A percentile compares a stretch with the other conserved stretches of the same genome.
phyloP scores from a whole-genome alignment of 2,888 invertebrate genomes.

The Parnassius apollo region DNA sequence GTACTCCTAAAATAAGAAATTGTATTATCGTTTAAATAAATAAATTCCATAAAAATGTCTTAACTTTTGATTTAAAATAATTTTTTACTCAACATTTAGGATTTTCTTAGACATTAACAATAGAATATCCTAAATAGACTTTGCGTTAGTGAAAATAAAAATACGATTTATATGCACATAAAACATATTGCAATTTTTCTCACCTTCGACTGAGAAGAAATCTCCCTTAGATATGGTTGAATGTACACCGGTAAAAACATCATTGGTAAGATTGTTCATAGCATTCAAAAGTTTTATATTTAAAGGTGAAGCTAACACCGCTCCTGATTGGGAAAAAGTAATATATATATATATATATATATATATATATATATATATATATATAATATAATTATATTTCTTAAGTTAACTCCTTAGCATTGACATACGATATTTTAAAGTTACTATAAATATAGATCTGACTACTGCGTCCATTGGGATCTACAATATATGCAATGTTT shows the following conservation, averaged over 20 bases:
- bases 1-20: constrained; percentile 26
- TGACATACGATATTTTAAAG: too few species aligned
- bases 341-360: background rate
- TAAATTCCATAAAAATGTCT: background rate
- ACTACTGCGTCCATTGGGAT: too few species aligned
- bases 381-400: background rate
- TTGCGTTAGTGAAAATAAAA: background rate
- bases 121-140: background rate
- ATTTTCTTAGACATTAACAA: background rate
- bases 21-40: background rate
- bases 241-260: constrained; percentile 26
- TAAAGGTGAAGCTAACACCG: constrained; percentile 24
- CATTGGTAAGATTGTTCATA: constrained; percentile 13
- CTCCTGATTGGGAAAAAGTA: constrained; percentile 6
- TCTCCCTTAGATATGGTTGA: constrained; percentile 29
- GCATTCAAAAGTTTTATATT: constrained; percentile 9
- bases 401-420: too few species aligned
- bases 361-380: background rate
- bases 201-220: constrained; percentile 28
- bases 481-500: too few species aligned
- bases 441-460: too few species aligned
- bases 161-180: background rate
- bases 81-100: background rate
- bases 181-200: background rate
- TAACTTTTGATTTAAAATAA: background rate